A percentile compares a stretch with the other conserved stretches of the same genome.
These are phyloP conservation scores for Cataglyphis livida DNA, from an alignment of 2,888 invertebrate genomes.

Conservation along the genomic window DNA sequence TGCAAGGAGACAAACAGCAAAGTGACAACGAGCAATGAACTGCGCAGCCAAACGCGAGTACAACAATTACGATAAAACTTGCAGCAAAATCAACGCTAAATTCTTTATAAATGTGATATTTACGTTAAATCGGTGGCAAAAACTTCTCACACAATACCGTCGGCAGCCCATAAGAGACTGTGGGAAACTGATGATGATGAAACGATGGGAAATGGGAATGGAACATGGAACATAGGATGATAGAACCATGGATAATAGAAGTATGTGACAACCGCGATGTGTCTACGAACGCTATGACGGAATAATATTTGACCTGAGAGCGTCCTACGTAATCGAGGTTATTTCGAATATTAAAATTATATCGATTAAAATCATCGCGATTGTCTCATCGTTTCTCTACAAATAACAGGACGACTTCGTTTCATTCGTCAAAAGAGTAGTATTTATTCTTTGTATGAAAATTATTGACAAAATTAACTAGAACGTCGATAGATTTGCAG, in stretches of 20 bases:
- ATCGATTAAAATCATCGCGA: not conserved
- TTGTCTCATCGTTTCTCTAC: not conserved
- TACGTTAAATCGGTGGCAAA: conserved; percentile 81
- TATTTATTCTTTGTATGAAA: not conserved
- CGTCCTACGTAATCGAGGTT: conserved; percentile 76
- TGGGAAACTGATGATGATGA: conserved; percentile 72
- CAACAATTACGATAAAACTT: conserved; percentile 59
- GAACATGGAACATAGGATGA: no score
- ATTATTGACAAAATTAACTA: not conserved
- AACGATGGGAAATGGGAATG: no score
- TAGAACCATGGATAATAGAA: not conserved
- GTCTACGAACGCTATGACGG: conserved; percentile 66
- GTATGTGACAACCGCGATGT: not conserved
- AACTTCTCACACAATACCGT: conserved; percentile 57
- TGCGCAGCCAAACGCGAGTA: conserved; percentile 15
- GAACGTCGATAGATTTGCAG: conserved; percentile 58
- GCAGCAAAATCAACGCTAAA: conserved; percentile 61
- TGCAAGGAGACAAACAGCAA: conserved; percentile 55
- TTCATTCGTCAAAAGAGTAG: not conserved
- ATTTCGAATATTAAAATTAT: conserved; percentile 49
- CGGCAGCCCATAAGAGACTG: conserved; percentile 79
- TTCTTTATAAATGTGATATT: conserved; percentile 77
- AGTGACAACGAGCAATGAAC: conserved; percentile 65
- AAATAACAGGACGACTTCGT: not conserved
- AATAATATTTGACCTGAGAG: conserved; percentile 48